Evolutionary conservation across 2,113 vertebrate species (phyloP), one percentile per base, ranked within the genome.

Genomic region (Pheucticus melanocephalus): DNA sequence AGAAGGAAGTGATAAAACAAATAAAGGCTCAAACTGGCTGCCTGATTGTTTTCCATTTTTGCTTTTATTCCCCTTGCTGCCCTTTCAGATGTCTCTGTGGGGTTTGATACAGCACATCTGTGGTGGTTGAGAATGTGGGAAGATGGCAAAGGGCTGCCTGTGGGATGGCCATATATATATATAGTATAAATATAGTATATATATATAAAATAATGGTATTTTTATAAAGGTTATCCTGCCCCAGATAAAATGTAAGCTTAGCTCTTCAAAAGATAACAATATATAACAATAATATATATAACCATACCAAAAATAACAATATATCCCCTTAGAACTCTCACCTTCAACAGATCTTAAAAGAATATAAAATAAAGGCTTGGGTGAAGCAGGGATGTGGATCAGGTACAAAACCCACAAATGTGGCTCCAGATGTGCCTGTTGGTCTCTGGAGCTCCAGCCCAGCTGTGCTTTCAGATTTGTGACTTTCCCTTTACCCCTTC

Each of bases 21-120:
- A 53, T 4, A 45, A 61, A 66, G 6, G 17, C 27, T 80, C 4
- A 0, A 45, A 59, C 4, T 54, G 5, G 3, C 31, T 47, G 56
- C 30, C 28, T 40, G 37, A 4, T 28, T 68, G 30, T 83, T 73
- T 85, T 40, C 33, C 11, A 39, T 72, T 94, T 70, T 44, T 33
- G 27, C 10, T 82, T 68, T 54, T 64, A 30, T 78, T 80, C 30
- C 48, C 16, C 6, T 27, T 54, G 42, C 48, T 39, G 51, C 8
- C 51, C 19, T 70, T 61, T 37, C 28, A 64, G 6, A 31, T 19
- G 7, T 2, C 47, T 61, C 40, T 0, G 3, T 31, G 77, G 18
- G 20, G 10, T 25, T 15, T 31, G 23, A 21, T 4, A 6, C 8
- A 45, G 3, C 10, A 4, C 11, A 33, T 0, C 1, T 31, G 31